phyloP scores from a whole-genome alignment of 2,888 invertebrate genomes.

The Oxytorus armatus region DNA sequence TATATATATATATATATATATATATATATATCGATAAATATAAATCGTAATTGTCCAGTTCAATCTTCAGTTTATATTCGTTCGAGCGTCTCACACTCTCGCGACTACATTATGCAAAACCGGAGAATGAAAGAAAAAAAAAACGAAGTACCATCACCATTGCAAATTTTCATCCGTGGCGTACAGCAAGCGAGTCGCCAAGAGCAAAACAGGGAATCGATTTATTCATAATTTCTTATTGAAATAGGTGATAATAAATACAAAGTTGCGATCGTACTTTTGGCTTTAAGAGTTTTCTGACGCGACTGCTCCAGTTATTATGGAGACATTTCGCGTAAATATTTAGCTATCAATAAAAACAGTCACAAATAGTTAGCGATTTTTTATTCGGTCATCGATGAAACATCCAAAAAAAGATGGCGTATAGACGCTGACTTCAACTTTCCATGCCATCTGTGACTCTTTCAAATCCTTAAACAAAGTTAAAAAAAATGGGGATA shows the following conservation, averaged over 20 bases:
- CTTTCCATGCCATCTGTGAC: no score
- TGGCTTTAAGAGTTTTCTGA: no score
- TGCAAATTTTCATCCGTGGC: not conserved
- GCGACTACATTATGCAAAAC: conserved; percentile 49
- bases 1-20: no score
- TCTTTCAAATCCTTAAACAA: no score
- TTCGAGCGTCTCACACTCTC: conserved; percentile 19
- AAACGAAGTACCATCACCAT: conserved; percentile 28
- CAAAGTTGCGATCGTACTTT: not conserved
- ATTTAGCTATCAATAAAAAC: no score
- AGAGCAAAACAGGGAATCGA: conserved; percentile 11
- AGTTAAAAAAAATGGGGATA: no score
- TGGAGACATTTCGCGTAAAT: no score
- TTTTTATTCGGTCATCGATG: no score
- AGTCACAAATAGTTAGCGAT: no score
- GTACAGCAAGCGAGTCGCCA: conserved; percentile 5
- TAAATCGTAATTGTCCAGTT: conserved; percentile 74
- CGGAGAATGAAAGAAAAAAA: conserved; percentile 15
- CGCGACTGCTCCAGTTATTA: no score
- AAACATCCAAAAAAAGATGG: no score
- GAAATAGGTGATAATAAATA: not conserved
- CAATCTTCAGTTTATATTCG: conserved; percentile 40
- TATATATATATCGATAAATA: conserved; percentile 72
- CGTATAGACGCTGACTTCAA: no score
- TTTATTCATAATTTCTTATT: conserved; percentile 36